Conservation (phyloP, 2,888 invertebrate genomes). For the Sphinx pinastri region DNA sequence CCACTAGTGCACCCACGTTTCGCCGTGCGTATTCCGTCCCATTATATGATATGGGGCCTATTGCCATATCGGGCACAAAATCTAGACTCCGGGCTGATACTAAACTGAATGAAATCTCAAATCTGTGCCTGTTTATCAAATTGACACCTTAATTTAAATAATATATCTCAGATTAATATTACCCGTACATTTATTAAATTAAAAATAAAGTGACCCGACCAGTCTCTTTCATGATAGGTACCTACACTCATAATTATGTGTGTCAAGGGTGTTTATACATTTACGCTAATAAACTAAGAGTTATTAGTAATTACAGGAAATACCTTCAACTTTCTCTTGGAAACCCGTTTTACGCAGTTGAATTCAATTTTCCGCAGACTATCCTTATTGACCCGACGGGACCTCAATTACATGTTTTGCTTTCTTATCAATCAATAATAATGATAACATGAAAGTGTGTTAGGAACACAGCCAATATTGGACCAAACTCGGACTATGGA, state of each 20-base stretch:
- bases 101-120: background rate
- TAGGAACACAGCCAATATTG: constrained; percentile 12
- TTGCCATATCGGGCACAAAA: too few species aligned
- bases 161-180: too few species aligned
- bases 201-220: too few species aligned
- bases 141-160: too few species aligned
- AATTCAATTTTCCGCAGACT: background rate
- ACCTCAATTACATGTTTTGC: constrained; percentile 41
- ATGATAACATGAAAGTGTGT: constrained; percentile 1
- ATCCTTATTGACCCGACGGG: constrained; percentile 16
- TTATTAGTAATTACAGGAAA: constrained; percentile 1
- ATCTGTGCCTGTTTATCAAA: background rate
- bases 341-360: constrained; percentile 10
- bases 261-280: constrained; percentile 1
- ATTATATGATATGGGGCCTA: too few species aligned
- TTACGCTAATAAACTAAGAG: background rate
- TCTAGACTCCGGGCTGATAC: too few species aligned
- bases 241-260: background rate
- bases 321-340: constrained; percentile 17
- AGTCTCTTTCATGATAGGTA: background rate
- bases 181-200: too few species aligned
- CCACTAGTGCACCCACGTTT: too few species aligned
- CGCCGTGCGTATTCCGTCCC: too few species aligned
- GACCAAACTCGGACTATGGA: background rate
- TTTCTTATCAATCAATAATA: constrained; percentile 29